phyloP scores from a whole-genome alignment of 2,797 vertebrate species.

The Apogon talboti region DNA sequence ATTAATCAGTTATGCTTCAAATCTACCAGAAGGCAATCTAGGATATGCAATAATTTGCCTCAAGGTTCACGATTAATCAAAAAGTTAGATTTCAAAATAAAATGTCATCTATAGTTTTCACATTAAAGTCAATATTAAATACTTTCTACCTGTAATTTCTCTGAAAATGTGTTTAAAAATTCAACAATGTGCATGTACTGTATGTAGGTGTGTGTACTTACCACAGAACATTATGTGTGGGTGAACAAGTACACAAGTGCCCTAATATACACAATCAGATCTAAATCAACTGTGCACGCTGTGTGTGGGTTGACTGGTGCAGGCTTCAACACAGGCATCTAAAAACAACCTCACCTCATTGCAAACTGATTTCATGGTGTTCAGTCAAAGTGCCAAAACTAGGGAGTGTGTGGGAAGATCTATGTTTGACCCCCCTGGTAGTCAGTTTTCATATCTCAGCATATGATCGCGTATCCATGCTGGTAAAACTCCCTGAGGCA shows the following conservation, averaged over 20 bases:
- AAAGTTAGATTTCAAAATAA: conserved; percentile 8
- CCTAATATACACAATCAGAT: conserved; percentile 38
- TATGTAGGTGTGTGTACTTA: conserved; percentile 48
- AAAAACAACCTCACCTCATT: conserved; percentile 52
- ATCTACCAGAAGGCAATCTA: conserved; percentile 39
- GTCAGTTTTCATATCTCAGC: conserved; percentile 40
- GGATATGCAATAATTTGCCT: conserved; percentile 15
- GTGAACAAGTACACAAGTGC: conserved; percentile 28
- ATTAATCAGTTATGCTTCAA: conserved; percentile 53
- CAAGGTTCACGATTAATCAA: conserved; percentile 22
- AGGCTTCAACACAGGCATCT: conserved; percentile 27
- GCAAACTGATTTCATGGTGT: conserved; percentile 56
- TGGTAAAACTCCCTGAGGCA: conserved; percentile 37
- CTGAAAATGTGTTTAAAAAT: conserved; percentile 22
- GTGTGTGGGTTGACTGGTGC: conserved; percentile 51
- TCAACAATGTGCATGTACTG: conserved; percentile 6
- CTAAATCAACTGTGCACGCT: conserved; percentile 27
- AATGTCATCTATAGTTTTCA: not conserved
- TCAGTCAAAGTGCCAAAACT: conserved; percentile 54
- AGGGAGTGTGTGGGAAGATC: conserved; percentile 64
- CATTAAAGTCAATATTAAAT: not conserved
- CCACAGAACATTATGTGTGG: conserved; percentile 33
- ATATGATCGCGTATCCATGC: conserved; percentile 28
- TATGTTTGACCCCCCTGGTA: conserved; percentile 33
- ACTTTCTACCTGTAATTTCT: not conserved